Evolutionary conservation across 2,888 invertebrate species (phyloP).

Genomic region (Thera obeliscata): DNA sequence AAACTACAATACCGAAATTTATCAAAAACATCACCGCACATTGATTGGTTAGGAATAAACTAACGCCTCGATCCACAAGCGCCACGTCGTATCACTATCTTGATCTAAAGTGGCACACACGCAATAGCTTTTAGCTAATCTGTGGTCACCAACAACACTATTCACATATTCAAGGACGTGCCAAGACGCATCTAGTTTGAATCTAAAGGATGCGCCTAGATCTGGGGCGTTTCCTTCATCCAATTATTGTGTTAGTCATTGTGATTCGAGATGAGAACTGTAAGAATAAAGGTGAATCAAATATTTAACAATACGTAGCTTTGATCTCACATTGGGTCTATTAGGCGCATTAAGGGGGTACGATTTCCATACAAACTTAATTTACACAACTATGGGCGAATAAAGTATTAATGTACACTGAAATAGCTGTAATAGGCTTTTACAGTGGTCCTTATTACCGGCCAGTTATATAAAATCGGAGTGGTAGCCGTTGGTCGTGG

Average conservation of each 20-base stretch:
- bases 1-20: too few species aligned
- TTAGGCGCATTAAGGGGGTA: too few species aligned
- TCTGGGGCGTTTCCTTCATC: constrained; percentile 28
- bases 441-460: too few species aligned
- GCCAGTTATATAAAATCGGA: too few species aligned
- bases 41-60: background rate
- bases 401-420: too few species aligned
- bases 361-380: too few species aligned
- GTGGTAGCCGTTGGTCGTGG: too few species aligned
- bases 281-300: background rate
- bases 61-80: too few species aligned
- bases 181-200: constrained; percentile 23
- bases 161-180: constrained; percentile 29
- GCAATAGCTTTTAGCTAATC: constrained; percentile 13
- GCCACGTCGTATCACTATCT: background rate
- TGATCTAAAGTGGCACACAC: constrained; percentile 39
- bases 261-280: constrained; percentile 3
- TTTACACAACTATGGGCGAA: too few species aligned
- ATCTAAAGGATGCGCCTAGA: constrained; percentile 32
- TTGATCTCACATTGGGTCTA: too few species aligned
- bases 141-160: constrained; percentile 17
- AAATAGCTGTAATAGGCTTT: too few species aligned
- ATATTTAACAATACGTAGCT: background rate
- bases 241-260: constrained; percentile 23
- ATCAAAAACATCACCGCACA: too few species aligned